Evolutionary conservation across 2,113 vertebrate species (phyloP).

Genomic region (Brachyhypopomus occidentalis): DNA sequence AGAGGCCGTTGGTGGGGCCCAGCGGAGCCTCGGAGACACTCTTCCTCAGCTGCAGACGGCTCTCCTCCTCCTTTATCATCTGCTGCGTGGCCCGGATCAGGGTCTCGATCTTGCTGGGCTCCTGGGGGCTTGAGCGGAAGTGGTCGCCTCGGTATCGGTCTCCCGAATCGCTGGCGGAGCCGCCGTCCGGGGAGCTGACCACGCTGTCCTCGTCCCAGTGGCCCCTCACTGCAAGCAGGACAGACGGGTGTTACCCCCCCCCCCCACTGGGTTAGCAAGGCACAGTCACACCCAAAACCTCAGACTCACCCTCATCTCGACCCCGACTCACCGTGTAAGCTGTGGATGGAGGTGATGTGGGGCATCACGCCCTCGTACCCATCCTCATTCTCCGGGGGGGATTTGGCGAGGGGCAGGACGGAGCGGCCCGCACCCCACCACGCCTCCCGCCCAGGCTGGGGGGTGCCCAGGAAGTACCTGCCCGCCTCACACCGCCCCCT

Average conservation of each 20-base stretch:
- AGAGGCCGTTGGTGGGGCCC: constrained; percentile 82
- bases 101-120: constrained; percentile 94
- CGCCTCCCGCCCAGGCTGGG: constrained; percentile 79
- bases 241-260: not conserved
- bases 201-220: constrained; percentile 96
- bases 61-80: constrained; percentile 98
- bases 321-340: constrained; percentile 72
- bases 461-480: constrained; percentile 88
- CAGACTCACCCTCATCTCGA: not conserved
- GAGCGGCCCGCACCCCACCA: constrained; percentile 87
- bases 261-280: not conserved
- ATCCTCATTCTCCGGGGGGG: constrained; percentile 84
- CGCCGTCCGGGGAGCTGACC: constrained; percentile 92
- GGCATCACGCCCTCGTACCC: constrained; percentile 81
- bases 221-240: constrained; percentile 79
- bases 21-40: constrained; percentile 69
- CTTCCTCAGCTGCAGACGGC: constrained; percentile 82
- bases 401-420: constrained; percentile 80
- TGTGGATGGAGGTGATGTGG: constrained; percentile 84
- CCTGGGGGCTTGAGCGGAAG: constrained; percentile 84
- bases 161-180: constrained; percentile 91
- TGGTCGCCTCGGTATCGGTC: constrained; percentile 85
- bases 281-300: not conserved
- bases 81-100: constrained; percentile 96
- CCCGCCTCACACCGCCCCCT: constrained; percentile 89